Percentiles rank a stretch among this genome's conserved stretches.
phyloP scores from a whole-genome alignment of 2,888 invertebrate genomes.

The Volucella zonaria region DNA sequence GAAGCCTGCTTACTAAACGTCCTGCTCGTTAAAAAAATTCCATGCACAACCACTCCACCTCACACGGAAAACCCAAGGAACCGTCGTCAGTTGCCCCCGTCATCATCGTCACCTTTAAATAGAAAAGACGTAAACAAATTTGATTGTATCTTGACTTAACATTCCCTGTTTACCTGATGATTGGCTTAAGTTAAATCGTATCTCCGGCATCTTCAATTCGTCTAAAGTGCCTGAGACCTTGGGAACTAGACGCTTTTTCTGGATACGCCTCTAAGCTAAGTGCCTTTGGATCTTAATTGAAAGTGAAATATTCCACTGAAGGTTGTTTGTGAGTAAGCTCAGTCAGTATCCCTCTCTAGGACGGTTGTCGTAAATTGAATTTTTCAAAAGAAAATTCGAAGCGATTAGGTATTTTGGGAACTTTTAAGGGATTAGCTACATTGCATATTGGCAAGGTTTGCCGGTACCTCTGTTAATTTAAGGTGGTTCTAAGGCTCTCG shows the following conservation, averaged over 20 bases:
- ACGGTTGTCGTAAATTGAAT: too few species aligned
- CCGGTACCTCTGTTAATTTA: too few species aligned
- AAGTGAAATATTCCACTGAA: not conserved
- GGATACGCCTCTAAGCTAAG: not conserved
- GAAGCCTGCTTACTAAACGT: not conserved
- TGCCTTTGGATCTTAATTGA: constrained; percentile 10
- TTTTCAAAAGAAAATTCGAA: not conserved
- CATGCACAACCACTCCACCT: not conserved
- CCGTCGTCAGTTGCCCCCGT: not conserved
- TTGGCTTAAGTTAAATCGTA: constrained; percentile 41
- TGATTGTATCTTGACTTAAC: constrained; percentile 33
- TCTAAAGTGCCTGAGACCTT: constrained; percentile 2
- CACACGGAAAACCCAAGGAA: not conserved
- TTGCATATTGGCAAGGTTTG: too few species aligned
- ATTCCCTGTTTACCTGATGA: constrained; percentile 33
- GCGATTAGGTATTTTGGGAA: not conserved
- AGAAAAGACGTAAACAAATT: constrained; percentile 25
- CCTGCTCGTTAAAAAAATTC: not conserved
- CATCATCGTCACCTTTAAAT: not conserved
- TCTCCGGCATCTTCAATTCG: not conserved
- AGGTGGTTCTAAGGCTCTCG: too few species aligned
- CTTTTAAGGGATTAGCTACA: not conserved
- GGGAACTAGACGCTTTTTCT: not conserved
- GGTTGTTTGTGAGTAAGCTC: too few species aligned
- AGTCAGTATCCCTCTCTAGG: too few species aligned